Percentiles rank a stretch among this genome's conserved stretches.
These are phyloP conservation scores for Pomacea maculata DNA, from an alignment of 1,140 invertebrate species.

Conservation along the genomic window DNA sequence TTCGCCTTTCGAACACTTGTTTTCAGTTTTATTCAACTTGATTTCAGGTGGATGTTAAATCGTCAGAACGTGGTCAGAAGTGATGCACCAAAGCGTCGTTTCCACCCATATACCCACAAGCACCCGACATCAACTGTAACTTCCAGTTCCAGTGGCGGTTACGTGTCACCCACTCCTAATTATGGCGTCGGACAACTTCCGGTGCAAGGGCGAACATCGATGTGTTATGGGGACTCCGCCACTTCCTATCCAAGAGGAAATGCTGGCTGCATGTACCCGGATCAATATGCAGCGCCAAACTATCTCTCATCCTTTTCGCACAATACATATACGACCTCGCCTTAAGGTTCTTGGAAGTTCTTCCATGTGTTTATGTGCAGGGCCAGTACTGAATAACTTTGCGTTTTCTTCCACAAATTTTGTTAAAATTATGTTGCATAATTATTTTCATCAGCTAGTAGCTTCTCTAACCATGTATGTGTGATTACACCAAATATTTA, in stretches of 20 bases:
- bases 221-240: background rate
- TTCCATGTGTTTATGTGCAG: no score
- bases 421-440: no score
- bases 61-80: background rate
- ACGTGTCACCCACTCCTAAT: background rate
- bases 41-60: conserved; percentile 3
- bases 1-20: background rate
- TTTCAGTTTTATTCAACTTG: background rate
- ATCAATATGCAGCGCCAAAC: background rate
- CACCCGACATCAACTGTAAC: background rate
- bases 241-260: background rate
- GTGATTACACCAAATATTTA: no score
- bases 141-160: background rate
- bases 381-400: no score
- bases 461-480: no score
- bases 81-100: background rate
- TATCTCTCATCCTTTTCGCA: background rate
- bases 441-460: no score
- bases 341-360: no score
- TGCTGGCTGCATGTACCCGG: background rate
- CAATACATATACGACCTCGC: background rate
- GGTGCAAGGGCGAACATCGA: background rate
- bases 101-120: background rate
- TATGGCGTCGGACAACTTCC: background rate
- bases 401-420: no score